Evolutionary conservation across 1,140 invertebrate genomes (phyloP), one percentile per base, ranked within the genome.

Genomic region (Cydia fagiglandana): DNA sequence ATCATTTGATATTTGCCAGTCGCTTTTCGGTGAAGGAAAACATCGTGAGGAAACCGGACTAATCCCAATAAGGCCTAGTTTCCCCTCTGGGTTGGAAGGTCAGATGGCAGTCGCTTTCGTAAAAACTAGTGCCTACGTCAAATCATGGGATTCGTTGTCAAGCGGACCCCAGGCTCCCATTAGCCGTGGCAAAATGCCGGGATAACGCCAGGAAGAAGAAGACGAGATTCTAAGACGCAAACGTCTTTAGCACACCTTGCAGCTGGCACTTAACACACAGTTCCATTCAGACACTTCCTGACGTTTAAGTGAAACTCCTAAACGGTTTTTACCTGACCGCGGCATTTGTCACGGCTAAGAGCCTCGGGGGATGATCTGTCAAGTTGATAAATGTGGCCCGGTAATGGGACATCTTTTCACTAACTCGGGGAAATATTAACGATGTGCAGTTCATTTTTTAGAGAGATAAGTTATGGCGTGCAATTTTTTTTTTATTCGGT

Each of bases 281-380:
- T 34, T 68, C 34, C 34, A 70, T 66, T 34, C 66, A 70, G 6
- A 15, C 30, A 38, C 38, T 45, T 70, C 66, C 38, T 70, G 38
- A 41, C 66, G 45, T 47, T 73, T 75, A 75, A 78, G 68, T 78
- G 68, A 76, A 79, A 61, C 66, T 73, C 56, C 74, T 73, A 53
- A 77, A 75, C 61, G 73, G 64, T 83, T 80, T 81, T 80, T 83
- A 86, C 84, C 83, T 86, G 83, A 81, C 82, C 82, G 73, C 76
- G 76, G 82, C 81, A 84, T 84, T 86, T 82, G 84, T 86, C 84
- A 84, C 79, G 76, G 77, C 80, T 80, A 79, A 81, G 77, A 80
- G 75, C 73, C 45, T 30, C 34, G 0, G 38, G 61, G 74, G 79
- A 81, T 82, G 84, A 84, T 85, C 81, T 83, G 84, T 84, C 84